phyloP scores from a whole-genome alignment of 2,797 vertebrate species.

The Chromobotia macracanthus region DNA sequence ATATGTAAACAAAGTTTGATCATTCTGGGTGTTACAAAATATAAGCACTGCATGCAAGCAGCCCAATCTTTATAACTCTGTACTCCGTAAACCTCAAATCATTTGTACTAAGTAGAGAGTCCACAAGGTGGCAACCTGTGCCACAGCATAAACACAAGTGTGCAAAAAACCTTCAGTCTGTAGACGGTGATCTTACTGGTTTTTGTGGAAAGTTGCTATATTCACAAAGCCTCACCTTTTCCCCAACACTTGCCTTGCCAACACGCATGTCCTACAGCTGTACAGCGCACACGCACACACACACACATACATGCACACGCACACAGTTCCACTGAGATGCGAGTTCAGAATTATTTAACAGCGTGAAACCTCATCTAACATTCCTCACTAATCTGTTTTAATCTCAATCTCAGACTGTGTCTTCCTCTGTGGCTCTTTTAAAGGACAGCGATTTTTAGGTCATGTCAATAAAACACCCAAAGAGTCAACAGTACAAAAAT shows the following conservation, averaged over 20 bases:
- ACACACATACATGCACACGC: neutral
- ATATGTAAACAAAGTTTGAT: too few relatives aligned
- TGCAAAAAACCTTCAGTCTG: neutral
- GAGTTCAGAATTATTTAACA: slow-evolving; percentile 32
- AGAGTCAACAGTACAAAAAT: slow-evolving; percentile 14
- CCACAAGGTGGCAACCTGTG: neutral
- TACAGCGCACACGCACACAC: too few relatives aligned
- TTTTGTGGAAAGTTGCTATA: neutral
- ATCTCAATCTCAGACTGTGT: slow-evolving; percentile 48
- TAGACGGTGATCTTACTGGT: neutral
- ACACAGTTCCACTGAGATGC: neutral
- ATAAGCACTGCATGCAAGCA: neutral
- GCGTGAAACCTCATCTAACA: slow-evolving; percentile 41
- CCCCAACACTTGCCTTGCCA: neutral
- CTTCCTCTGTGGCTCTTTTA: slow-evolving; percentile 43
- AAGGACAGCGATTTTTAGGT: slow-evolving; percentile 25
- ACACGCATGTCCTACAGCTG: neutral
- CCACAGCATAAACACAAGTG: neutral
- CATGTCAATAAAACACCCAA: slow-evolving; percentile 33
- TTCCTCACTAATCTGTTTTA: slow-evolving; percentile 49
- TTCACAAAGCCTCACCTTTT: neutral
- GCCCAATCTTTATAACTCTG: neutral
- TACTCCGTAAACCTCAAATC: neutral
- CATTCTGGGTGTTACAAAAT: too few relatives aligned
- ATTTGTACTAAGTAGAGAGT: neutral